Conservation (phyloP, 2,797 vertebrate species). For the Taeniopygia guttata region DNA sequence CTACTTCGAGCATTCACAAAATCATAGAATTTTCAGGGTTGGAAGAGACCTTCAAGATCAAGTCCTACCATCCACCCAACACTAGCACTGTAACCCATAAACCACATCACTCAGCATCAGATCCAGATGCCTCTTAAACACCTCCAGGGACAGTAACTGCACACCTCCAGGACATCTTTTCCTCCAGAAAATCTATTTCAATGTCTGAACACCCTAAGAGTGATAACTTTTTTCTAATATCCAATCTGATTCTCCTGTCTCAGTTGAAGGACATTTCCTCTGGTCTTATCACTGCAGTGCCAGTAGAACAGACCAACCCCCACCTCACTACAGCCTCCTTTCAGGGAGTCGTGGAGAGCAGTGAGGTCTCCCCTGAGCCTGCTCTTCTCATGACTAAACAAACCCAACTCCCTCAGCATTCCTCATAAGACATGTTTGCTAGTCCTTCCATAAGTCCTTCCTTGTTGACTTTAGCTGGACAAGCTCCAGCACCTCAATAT, state of each 20-base stretch:
- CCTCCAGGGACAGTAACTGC: too few species aligned
- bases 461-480: background rate
- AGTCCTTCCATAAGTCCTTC: too few species aligned
- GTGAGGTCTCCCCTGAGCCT: background rate
- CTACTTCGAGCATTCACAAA: background rate
- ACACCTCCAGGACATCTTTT: background rate
- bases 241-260: background rate
- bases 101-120: background rate
- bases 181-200: background rate
- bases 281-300: background rate
- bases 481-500: background rate
- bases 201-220: background rate
- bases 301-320: background rate
- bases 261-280: background rate
- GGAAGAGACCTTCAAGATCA: background rate
- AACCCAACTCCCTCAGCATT: background rate
- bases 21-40: background rate
- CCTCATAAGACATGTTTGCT: background rate
- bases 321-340: background rate
- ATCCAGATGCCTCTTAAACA: background rate
- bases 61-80: background rate
- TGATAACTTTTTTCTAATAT: background rate
- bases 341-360: background rate
- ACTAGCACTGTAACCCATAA: background rate
- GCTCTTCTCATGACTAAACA: fast-evolving